Evolutionary conservation across 2,888 invertebrate genomes (phyloP).

Genomic region (Tinea semifulvella): DNA sequence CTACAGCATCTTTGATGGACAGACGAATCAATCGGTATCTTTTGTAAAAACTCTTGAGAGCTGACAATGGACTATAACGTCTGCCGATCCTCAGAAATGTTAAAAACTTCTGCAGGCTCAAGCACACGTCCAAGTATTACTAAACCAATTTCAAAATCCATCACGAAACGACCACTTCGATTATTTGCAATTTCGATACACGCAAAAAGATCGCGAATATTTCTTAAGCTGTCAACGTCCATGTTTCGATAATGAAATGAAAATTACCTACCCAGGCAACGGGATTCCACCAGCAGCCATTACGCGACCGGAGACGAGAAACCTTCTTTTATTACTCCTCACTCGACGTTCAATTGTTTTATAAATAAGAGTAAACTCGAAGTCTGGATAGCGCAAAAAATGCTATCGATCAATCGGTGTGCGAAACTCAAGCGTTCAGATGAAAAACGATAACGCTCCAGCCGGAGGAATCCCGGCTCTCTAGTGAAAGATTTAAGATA

Average conservation of each 20-base stretch:
- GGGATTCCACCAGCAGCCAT: slow-evolving; percentile 1
- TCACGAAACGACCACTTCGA: slow-evolving; percentile 49
- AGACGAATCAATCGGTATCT: not conserved
- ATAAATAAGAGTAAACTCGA: slow-evolving; percentile 44
- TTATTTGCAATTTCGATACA: slow-evolving; percentile 52
- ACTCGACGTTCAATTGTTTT: slow-evolving; percentile 59
- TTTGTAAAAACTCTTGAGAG: not conserved
- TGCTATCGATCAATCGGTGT: slow-evolving; percentile 63
- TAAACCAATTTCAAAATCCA: slow-evolving; percentile 26
- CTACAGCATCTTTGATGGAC: not conserved
- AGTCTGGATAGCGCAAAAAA: slow-evolving; percentile 48
- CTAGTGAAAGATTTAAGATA: slow-evolving; percentile 25
- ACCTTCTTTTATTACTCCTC: slow-evolving; percentile 21
- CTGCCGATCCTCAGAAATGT: not conserved
- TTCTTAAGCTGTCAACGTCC: slow-evolving; percentile 26
- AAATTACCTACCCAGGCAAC: slow-evolving; percentile 37
- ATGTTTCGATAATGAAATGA: slow-evolving; percentile 50
- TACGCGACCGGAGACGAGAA: slow-evolving; percentile 1
- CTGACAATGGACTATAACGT: not conserved
- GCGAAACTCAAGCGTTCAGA: slow-evolving; percentile 53
- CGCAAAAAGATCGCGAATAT: slow-evolving; percentile 51
- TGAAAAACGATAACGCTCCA: slow-evolving; percentile 39
- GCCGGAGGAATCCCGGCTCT: slow-evolving; percentile 27
- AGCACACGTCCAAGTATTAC: not conserved
- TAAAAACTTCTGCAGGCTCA: not conserved